phyloP scores from a whole-genome alignment of 2,113 vertebrate genomes.

The Drymodes brunneopygia region DNA sequence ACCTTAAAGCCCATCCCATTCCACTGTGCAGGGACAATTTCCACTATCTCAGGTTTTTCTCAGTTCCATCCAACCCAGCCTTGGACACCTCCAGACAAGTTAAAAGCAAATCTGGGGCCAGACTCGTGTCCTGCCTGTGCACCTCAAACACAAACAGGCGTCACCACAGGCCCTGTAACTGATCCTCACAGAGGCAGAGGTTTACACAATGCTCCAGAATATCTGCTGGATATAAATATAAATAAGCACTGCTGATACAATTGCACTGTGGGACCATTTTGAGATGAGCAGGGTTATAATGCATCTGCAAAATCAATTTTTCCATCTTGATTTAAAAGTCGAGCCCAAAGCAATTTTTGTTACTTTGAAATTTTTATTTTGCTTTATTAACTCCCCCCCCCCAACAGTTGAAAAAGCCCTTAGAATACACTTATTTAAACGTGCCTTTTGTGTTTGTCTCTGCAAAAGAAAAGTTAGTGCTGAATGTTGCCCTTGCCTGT shows the following conservation, averaged over 20 bases:
- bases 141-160: fast-evolving
- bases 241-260: background rate
- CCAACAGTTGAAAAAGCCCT: background rate
- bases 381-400: background rate
- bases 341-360: background rate
- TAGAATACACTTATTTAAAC: background rate
- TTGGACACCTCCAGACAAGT: background rate
- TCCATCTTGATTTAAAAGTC: background rate
- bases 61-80: too few relatives aligned
- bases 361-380: background rate
- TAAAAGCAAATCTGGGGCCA: background rate
- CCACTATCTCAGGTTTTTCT: fast-evolving
- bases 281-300: background rate
- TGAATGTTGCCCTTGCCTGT: background rate
- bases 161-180: background rate
- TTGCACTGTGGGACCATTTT: background rate
- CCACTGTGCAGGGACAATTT: background rate
- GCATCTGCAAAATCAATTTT: background rate
- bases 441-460: background rate
- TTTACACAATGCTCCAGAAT: background rate
- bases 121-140: fast-evolving
- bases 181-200: background rate
- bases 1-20: background rate
- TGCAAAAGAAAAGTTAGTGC: background rate
- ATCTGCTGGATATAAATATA: background rate